Conservation (phyloP, 1,140 invertebrate species). For the Ostrea edulis region DNA sequence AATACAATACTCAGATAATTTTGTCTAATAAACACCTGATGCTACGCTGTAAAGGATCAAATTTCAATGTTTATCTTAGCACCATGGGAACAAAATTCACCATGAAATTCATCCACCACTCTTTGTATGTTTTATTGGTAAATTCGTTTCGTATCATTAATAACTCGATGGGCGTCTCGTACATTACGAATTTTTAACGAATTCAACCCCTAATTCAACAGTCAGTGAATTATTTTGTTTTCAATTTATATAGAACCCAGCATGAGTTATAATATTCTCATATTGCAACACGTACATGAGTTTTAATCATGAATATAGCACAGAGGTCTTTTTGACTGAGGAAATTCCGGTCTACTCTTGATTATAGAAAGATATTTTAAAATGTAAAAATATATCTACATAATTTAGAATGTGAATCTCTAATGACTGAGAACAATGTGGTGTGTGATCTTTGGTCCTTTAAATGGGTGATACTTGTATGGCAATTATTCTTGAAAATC, state of each 20-base stretch:
- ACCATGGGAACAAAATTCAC: slow-evolving; percentile 33
- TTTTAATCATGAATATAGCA: too few relatives aligned
- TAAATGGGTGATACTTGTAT: not conserved
- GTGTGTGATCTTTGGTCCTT: too few relatives aligned
- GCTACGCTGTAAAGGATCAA: slow-evolving; percentile 8
- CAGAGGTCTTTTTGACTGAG: too few relatives aligned
- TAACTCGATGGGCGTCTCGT: not conserved
- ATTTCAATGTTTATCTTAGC: slow-evolving; percentile 31
- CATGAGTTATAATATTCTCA: too few relatives aligned
- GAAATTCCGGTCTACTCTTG: too few relatives aligned
- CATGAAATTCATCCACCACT: not conserved
- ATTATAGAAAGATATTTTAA: too few relatives aligned
- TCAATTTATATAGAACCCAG: too few relatives aligned
- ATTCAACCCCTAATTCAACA: not conserved
- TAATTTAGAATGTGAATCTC: too few relatives aligned
- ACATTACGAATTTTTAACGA: not conserved
- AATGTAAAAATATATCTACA: too few relatives aligned
- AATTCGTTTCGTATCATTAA: slow-evolving; percentile 11
- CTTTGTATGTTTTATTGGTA: not conserved
- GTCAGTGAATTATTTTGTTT: not conserved
- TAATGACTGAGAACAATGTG: too few relatives aligned
- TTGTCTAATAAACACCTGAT: slow-evolving; percentile 32
- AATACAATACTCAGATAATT: slow-evolving; percentile 21
- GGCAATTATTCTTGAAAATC: not conserved
- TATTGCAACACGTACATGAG: too few relatives aligned